Percentiles rank a stretch among this genome's conserved stretches.
Evolutionary conservation across 2,888 invertebrate species (phyloP).

Genomic region (Meliscaeva auricollis): DNA sequence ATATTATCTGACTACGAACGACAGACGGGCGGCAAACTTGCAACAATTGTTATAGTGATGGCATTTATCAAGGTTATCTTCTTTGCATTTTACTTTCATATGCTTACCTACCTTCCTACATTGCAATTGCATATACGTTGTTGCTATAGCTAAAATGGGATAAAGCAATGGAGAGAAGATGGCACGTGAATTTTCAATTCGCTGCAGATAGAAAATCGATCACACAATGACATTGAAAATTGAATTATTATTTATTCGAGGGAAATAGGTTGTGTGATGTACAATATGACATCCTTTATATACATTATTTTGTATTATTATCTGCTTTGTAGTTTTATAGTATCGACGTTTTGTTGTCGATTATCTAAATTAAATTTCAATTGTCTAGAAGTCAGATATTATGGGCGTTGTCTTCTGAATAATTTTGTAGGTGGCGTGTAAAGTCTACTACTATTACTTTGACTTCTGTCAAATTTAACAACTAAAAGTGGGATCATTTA

Average conservation of each 20-base stretch:
- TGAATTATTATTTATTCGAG: constrained; percentile 43
- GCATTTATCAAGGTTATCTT: not conserved
- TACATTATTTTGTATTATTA: too few relatives aligned
- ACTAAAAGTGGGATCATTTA: too few relatives aligned
- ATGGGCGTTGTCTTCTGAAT: too few relatives aligned
- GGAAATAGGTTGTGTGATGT: constrained; percentile 35
- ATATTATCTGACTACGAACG: constrained; percentile 4
- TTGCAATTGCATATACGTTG: not conserved
- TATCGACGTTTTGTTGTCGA: too few relatives aligned
- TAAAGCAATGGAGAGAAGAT: constrained; percentile 4
- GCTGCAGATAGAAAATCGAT: constrained; percentile 66
- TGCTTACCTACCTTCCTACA: not conserved
- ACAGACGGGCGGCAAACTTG: too few relatives aligned
- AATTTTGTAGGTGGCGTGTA: too few relatives aligned
- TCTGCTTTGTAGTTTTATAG: too few relatives aligned
- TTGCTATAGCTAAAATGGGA: not conserved
- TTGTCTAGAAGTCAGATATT: too few relatives aligned
- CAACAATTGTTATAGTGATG: not conserved
- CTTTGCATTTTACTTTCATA: constrained; percentile 1
- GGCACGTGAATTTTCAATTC: constrained; percentile 35
- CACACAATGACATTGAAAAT: constrained; percentile 51
- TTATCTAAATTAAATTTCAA: too few relatives aligned
- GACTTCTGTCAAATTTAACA: too few relatives aligned
- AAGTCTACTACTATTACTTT: too few relatives aligned
- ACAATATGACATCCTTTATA: not conserved